Base-by-base conservation (phyloP, 2,113 vertebrate genomes). In the Piprites chloris region DNA sequence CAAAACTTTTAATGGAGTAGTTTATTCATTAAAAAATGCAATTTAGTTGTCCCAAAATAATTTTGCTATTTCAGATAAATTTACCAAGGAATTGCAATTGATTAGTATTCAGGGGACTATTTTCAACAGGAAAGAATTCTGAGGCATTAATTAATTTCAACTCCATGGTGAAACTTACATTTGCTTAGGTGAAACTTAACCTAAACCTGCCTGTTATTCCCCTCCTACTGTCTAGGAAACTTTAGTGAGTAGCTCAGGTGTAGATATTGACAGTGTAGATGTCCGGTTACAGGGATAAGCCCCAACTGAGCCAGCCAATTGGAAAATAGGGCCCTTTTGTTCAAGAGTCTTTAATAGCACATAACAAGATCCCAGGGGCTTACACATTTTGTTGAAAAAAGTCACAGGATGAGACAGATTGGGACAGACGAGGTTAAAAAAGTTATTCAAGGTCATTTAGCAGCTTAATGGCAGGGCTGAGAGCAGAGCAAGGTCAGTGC, bases 371-470 rank as follows among this genome's bases (percentile, higher is more conserved):
- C 37, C 65, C 13, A 65, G 65, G 24, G 59, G 37, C 66, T 85
- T 72, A 61, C 30, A 37, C 0, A 1, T 87, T 81, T 75, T 59
- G 28, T 56, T 85, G 78, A 50, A 80, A 84, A 92, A 89, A 79
- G 55, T 89, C 79, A 86, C 37, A 85, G 71, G 77, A 88, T 77
- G 79, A 87, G 84, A 89, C 86, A 89, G 41, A 81, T 68, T 72
- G 76, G 61, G 81, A 78, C 61, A 91, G 91, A 87, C 0, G 1
- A 68, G 91, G 89, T 94, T 90, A 87, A 81, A 85, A 73, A 68
- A 16, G 56, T 95, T 91, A 79, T 90, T 92, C 62, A 56, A 92
- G 95, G 89, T 96, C 90, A 96, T 84, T 93, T 92, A 86, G 42
- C 86, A 89, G 61, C 66, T 77, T 90, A 93, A 94, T 89, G 79